Evolutionary conservation across 2,888 invertebrate species (phyloP).

Genomic region (Xanthorhoe designata): DNA sequence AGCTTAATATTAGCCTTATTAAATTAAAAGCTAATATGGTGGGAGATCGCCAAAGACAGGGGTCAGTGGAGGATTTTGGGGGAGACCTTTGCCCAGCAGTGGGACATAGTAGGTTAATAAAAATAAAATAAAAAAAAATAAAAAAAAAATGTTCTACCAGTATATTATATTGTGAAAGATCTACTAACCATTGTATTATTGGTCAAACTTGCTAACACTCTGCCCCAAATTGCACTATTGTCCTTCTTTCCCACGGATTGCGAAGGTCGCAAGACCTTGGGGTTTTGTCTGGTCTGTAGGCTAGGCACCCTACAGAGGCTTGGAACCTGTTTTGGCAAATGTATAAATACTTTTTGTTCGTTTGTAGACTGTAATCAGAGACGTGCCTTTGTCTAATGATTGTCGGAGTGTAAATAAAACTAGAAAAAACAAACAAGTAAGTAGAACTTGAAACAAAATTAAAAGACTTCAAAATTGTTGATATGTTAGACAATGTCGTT

Average conservation of each 20-base stretch:
- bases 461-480: slow-evolving; percentile 32
- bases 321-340: slow-evolving; percentile 36
- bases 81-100: too few species aligned
- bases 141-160: too few species aligned
- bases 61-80: too few species aligned
- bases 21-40: too few species aligned
- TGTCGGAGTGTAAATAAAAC: slow-evolving; percentile 28
- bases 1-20: too few species aligned
- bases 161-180: too few species aligned
- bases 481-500: slow-evolving; percentile 12
- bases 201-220: slow-evolving; percentile 27
- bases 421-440: too few species aligned
- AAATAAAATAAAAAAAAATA: too few species aligned
- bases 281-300: slow-evolving; percentile 36
- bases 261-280: slow-evolving; percentile 44
- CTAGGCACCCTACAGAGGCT: slow-evolving; percentile 13
- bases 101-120: too few species aligned
- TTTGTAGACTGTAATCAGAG: slow-evolving; percentile 33
- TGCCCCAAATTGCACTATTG: slow-evolving; percentile 35
- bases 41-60: too few species aligned
- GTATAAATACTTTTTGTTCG: neutral
- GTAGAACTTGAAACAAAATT: slow-evolving; percentile 29
- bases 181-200: neutral
- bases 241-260: slow-evolving; percentile 41
- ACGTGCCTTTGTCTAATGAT: slow-evolving; percentile 39